These are phyloP conservation scores for Aramus guarauna DNA, from an alignment of 2,113 vertebrate species.

Conservation along the genomic window DNA sequence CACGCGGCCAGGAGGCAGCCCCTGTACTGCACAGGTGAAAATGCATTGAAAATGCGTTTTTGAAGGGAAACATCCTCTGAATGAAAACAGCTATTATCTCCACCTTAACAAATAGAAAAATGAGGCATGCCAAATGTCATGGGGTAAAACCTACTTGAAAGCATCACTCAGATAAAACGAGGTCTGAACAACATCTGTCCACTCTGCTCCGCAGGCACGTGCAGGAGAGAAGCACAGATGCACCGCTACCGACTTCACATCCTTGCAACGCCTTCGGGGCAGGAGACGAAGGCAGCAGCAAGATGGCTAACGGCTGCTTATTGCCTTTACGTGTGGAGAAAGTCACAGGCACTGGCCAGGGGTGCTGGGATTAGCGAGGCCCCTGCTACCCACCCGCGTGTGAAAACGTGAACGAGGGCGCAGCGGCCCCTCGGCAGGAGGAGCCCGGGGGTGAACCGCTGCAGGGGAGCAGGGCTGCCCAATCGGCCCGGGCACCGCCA, in stretches of 20 bases:
- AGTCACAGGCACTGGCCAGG: not conserved
- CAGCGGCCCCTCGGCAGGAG: no score
- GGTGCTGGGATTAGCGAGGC: not conserved
- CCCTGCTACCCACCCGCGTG: no score
- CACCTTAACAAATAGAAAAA: not conserved
- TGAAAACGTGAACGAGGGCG: not conserved
- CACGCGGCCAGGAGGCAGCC: not conserved
- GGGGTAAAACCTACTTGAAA: not conserved
- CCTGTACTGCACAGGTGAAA: not conserved
- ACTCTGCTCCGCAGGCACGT: fast-evolving
- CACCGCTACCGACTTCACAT: not conserved
- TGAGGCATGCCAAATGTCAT: not conserved
- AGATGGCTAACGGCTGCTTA: not conserved
- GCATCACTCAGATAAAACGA: not conserved
- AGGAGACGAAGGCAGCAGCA: not conserved
- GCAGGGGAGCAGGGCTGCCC: not conserved
- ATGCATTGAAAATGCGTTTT: not conserved
- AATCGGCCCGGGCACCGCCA: fast-evolving
- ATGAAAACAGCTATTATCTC: not conserved
- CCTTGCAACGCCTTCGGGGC: not conserved
- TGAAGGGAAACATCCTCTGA: not conserved
- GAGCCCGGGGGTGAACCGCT: fast-evolving
- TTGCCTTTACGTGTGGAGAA: not conserved
- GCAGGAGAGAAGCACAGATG: not conserved
- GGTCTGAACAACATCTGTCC: not conserved